A percentile compares a stretch with the other conserved stretches of the same genome.
Conservation (phyloP, 2,797 vertebrate species). For the Sternarchorhynchus goeldii region DNA sequence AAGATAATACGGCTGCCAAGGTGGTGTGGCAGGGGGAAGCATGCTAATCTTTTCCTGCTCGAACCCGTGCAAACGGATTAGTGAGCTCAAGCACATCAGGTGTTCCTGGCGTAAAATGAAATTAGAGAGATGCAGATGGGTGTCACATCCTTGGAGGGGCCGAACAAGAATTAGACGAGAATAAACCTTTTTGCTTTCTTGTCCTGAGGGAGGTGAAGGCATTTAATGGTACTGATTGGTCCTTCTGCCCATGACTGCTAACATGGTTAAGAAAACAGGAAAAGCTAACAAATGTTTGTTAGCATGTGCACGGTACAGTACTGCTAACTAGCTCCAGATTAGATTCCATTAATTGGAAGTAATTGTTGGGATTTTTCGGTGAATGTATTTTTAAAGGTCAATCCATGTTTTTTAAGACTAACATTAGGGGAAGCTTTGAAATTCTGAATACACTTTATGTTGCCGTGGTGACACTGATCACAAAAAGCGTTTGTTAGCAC, state of each 20-base stretch:
- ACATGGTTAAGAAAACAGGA: neutral
- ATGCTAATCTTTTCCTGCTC: slow-evolving; percentile 51
- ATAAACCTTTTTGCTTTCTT: neutral
- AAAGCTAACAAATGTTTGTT: neutral
- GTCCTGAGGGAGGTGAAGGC: neutral
- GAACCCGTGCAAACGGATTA: slow-evolving; percentile 55
- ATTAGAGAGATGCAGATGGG: slow-evolving; percentile 19
- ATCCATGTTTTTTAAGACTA: neutral
- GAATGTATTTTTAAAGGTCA: neutral
- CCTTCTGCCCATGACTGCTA: neutral
- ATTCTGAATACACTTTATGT: neutral
- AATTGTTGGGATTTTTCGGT: too few relatives aligned
- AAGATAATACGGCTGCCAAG: slow-evolving; percentile 53
- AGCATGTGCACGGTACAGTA: neutral
- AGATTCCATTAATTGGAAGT: too few relatives aligned
- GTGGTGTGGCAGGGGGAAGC: slow-evolving; percentile 36
- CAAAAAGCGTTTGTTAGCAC: neutral
- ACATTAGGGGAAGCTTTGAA: neutral
- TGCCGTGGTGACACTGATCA: neutral
- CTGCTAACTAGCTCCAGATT: too few relatives aligned
- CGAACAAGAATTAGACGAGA: neutral
- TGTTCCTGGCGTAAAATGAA: slow-evolving; percentile 44
- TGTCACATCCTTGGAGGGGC: slow-evolving; percentile 2
- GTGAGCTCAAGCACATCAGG: slow-evolving; percentile 38
- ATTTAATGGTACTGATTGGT: neutral